Base-by-base conservation (phyloP, 1,140 invertebrate genomes). In the Melitaea cinxia region DNA sequence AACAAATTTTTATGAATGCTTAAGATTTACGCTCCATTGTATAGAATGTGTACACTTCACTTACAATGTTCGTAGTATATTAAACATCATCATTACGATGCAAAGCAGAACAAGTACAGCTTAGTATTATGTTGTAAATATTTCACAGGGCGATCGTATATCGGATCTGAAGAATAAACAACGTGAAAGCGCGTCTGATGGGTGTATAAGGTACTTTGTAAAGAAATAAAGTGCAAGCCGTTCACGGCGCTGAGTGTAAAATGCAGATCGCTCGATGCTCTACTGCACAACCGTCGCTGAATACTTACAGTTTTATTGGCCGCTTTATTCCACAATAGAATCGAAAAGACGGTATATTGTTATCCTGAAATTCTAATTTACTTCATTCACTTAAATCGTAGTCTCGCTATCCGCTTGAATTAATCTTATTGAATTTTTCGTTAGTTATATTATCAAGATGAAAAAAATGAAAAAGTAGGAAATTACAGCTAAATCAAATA, bases 231-330 rank as follows among this genome's bases (percentile, higher is more conserved):
- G 68, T 74, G 69, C 63, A 49, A 59, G 56, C 60, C 70, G 65
- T 72, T 75, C 70, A 74, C 79, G 62, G 72, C 70, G 65, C 73
- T 73, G 73, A 75, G 79, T 77, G 74, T 84, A 84, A 86, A 87
- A 85, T 87, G 81, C 79, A 87, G 77, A 87, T 83, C 70, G 72
- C 73, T 73, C 70, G 73, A 73, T 73, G 77, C 74, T 77, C 65
- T 75, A 65, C 65, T 80, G 81, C 84, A 72, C 76, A 73, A 78
- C 78, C 72, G 73, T 65, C 75, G 72, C 69, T 73, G 67, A 72
- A 75, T 69, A n/a, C n/a, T n/a, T n/a, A 76, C 70, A 73, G 80
- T 78, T 86, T 83, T 86, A 85, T 78, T 78, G 75, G 63, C 65
- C 72, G 74, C 64, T 75, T 78, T 75, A 80, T 74, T 77, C 70